Base-by-base conservation (phyloP, 1,140 invertebrate species). In the Aphelinus atriplicis region DNA sequence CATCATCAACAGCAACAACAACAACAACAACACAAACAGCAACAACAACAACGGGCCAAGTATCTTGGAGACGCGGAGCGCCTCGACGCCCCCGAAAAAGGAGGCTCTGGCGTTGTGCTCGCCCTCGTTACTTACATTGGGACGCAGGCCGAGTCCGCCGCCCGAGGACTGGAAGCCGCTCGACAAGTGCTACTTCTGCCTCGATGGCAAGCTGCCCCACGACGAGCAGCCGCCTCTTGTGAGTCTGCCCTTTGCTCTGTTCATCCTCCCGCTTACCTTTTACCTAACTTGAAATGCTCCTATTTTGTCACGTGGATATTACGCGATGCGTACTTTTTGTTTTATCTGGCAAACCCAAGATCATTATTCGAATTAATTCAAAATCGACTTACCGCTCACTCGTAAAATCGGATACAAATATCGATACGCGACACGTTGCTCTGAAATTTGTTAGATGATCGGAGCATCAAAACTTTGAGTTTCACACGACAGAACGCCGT, bases 141-240 rank as follows among this genome's bases (percentile, higher is more conserved):
- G 80, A 73, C 81, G 85, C 79, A 82, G 84, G 71, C 79, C 86
- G 79, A 90, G 89, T 80, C 85, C 88, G 79, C 85, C 85, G 79
- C 91, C 92, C 43, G 89, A 92, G 84, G 95, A 96, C 86, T 96
- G 94, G 94, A 92, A 92, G 86, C 94, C 95, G 79, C 90, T 93
- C 81, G 92, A 94, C 85, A 94, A 94, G 88, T 96, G 95, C 88
- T 93, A 94, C 90, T 95, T 95, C 88, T 96, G 95, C 89, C 91
- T 93, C 84, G 93, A 95, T 90, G 93, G 93, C 84, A 94, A 93
- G 85, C 89, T 93, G 87, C 88, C 86, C 74, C 88, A 90, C 86
- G 89, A 89, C 84, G 89, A 89, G 81, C 88, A 88, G 84, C 86
- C 90, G 84, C 89, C 89, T 80, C 87, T 90, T 87, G 90, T 91